Base-by-base conservation (phyloP, 2,797 vertebrate species). In the Amniataba percoides region DNA sequence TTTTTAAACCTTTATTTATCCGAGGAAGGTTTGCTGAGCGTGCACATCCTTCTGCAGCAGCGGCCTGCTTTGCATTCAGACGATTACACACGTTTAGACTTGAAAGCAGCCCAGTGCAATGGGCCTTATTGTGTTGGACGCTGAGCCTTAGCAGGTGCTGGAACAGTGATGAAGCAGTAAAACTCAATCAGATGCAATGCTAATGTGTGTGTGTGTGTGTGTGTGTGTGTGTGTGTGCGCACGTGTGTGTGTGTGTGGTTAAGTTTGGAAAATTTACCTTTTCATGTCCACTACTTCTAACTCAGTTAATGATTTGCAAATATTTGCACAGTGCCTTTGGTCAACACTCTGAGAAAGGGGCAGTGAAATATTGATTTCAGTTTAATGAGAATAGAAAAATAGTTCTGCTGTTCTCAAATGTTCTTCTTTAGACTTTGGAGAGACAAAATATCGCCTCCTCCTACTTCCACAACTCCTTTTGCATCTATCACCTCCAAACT, bases 1-100 rank as follows among this genome's bases (percentile, higher is more conserved):
- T 84, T 85, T 87, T 85, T 71, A 79, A 89, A 88, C 75, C 78
- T 90, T 90, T 84, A 84, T 84, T 90, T 88, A 81, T 77, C 81
- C 66, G 5, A 25, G 40, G 51, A 67, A 51, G 74, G 71, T 79
- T 83, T 88, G 90, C 89, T 88, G 88, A 90, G 79, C 62, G 2
- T 1, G 86, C 87, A 86, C 63, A 69, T 85, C 70, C 57, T 62
- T 2, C 53, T 31, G 77, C 84, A 34, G 82, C 82, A 66, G 46
- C 1, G 58, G 74, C 58, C 84, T 66, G 74, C 78, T 87, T 62
- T 82, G 74, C 82, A 68, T 86, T 71, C 80, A 74, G 31, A 79
- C n/a, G 43, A 69, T 45, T 61, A 60, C 69, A 70, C 70, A 40
- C 34, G 21, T 45, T 53, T 60, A 36, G 67, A 55, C 43, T 8